These are phyloP conservation scores for Sceloporus tristichus DNA, from an alignment of 2,113 vertebrate genomes.

Conservation along the genomic window DNA sequence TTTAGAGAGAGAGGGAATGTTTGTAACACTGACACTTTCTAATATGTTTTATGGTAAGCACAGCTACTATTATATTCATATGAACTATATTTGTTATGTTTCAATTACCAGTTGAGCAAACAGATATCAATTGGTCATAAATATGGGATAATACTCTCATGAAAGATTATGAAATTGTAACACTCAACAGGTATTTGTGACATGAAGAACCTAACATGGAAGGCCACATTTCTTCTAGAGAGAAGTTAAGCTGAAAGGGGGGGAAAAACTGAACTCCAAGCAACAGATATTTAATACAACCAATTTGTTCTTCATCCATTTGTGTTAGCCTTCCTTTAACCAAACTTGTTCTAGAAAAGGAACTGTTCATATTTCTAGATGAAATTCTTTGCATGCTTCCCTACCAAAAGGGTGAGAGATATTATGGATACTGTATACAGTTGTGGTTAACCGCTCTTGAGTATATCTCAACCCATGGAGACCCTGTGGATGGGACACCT, in stretches of 20 bases:
- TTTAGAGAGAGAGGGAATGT: too few species aligned
- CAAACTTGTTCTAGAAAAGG: constrained; percentile 56
- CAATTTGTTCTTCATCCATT: background rate
- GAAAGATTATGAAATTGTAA: background rate
- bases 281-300: background rate
- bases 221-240: background rate
- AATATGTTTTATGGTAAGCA: too few species aligned
- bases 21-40: too few species aligned
- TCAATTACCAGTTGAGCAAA: background rate
- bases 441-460: too few species aligned
- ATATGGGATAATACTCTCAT: background rate
- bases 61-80: background rate
- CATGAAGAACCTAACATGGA: background rate
- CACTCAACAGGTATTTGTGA: background rate
- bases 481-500: too few species aligned
- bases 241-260: too few species aligned
- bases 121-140: background rate
- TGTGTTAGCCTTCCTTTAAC: constrained; percentile 31
- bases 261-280: background rate
- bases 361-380: constrained; percentile 56
- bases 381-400: constrained; percentile 53
- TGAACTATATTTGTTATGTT: background rate
- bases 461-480: too few species aligned
- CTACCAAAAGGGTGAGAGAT: background rate
- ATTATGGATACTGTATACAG: background rate